phyloP scores from a whole-genome alignment of 1,140 invertebrate species.

The Tyrophagus putrescentiae region DNA sequence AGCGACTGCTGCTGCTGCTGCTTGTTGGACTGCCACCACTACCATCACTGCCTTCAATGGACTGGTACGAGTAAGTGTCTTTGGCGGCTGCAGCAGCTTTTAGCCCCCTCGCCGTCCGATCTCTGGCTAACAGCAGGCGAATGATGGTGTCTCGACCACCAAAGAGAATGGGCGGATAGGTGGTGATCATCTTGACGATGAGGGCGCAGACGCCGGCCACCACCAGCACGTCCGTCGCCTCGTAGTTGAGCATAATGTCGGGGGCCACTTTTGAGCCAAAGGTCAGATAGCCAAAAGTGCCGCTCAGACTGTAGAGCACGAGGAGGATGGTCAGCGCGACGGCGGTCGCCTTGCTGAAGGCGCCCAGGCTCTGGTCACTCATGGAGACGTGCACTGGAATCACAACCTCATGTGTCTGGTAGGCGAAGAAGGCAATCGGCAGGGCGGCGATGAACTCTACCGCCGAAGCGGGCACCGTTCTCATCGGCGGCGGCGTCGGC shows the following conservation, averaged over 20 bases:
- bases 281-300: slow-evolving; percentile 48
- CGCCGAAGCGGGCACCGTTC: not conserved
- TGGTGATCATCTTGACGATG: slow-evolving; percentile 51
- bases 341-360: slow-evolving; percentile 42
- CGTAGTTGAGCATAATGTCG: slow-evolving; percentile 45
- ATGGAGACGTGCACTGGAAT: slow-evolving; percentile 52
- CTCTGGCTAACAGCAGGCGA: slow-evolving; percentile 36
- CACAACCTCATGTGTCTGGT: slow-evolving; percentile 54
- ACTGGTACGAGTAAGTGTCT: slow-evolving; percentile 29
- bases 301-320: slow-evolving; percentile 45
- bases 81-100: too few relatives aligned
- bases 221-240: slow-evolving; percentile 38
- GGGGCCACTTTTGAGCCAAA: slow-evolving; percentile 47
- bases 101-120: too few relatives aligned
- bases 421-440: slow-evolving; percentile 54
- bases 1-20: not conserved
- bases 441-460: slow-evolving; percentile 29
- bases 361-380: slow-evolving; percentile 34
- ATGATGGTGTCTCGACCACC: slow-evolving; percentile 43
- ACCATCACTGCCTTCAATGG: slow-evolving; percentile 29
- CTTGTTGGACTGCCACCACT: not conserved
- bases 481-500: not conserved
- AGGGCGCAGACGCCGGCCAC: slow-evolving; percentile 38
- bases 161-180: slow-evolving; percentile 53
- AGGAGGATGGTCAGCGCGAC: slow-evolving; percentile 46